A percentile compares a stretch with the other conserved stretches of the same genome.
phyloP scores from a whole-genome alignment of 1,140 invertebrate species.

The Hyposmocoma kahamanoa region DNA sequence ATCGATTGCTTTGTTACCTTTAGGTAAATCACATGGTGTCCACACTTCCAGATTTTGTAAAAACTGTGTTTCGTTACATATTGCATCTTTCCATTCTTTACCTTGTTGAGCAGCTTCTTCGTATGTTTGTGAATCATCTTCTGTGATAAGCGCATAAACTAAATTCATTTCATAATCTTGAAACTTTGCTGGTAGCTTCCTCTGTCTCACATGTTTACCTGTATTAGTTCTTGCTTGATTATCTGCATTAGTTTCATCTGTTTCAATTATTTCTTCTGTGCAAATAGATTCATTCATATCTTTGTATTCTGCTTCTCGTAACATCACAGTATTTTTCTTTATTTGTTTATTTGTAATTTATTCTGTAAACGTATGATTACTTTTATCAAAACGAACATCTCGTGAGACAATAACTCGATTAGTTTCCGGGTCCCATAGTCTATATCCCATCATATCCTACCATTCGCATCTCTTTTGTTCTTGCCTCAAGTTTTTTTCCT shows the following conservation, averaged over 20 bases:
- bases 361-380: neutral
- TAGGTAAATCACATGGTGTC: neutral
- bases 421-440: neutral
- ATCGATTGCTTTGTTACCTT: constrained; percentile 5
- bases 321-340: neutral
- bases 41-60: neutral
- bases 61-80: constrained; percentile 5
- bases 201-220: neutral
- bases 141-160: neutral
- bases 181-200: neutral
- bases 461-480: no score
- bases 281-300: no score
- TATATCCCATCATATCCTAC: no score
- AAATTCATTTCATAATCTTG: constrained; percentile 4
- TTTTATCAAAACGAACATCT: no score
- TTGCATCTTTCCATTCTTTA: constrained; percentile 4
- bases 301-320: neutral
- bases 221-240: neutral
- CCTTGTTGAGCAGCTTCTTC: neutral
- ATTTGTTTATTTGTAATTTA: neutral
- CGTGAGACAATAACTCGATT: no score
- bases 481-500: no score
- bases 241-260: neutral
- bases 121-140: neutral
- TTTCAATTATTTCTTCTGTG: constrained; percentile 1